Evolutionary conservation across 2,888 invertebrate genomes (phyloP).

Genomic region (Acleris literana): DNA sequence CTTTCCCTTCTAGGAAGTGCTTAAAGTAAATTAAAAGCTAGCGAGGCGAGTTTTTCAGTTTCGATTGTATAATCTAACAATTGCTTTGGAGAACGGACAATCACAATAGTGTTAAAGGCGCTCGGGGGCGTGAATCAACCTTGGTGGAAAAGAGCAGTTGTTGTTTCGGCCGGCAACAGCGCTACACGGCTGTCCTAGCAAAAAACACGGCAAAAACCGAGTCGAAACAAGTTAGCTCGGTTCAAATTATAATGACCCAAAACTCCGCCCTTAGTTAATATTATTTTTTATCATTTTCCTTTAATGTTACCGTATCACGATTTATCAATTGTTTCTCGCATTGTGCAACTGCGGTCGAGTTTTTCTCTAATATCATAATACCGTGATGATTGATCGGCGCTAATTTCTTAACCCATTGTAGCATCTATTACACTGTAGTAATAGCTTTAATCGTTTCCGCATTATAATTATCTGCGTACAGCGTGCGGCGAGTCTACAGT

Average conservation of each 20-base stretch:
- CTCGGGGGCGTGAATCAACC: constrained; percentile 63
- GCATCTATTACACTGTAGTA: constrained; percentile 57
- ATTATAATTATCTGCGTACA: constrained; percentile 39
- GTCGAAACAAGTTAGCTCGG: constrained; percentile 59
- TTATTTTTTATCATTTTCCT: constrained; percentile 52
- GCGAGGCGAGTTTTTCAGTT: constrained; percentile 58
- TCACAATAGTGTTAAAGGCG: constrained; percentile 61
- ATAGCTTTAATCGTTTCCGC: constrained; percentile 68
- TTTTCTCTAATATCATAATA: constrained; percentile 45
- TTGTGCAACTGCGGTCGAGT: constrained; percentile 32
- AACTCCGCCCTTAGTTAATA: constrained; percentile 71
- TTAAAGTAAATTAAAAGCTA: constrained; percentile 64
- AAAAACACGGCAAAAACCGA: constrained; percentile 73
- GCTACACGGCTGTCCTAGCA: constrained; percentile 58
- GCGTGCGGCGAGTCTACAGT: constrained; percentile 12
- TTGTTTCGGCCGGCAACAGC: constrained; percentile 54
- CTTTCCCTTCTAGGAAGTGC: constrained; percentile 71
- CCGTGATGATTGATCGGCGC: constrained; percentile 59
- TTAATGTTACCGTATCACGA: constrained; percentile 45
- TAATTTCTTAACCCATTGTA: constrained; percentile 65
- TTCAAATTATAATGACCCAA: constrained; percentile 72
- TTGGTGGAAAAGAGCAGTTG: constrained; percentile 73
- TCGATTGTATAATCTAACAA: constrained; percentile 59
- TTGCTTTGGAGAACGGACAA: constrained; percentile 60
- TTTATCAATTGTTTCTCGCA: constrained; percentile 54